Conservation (phyloP, 2,797 vertebrate genomes). For the Helostoma temminkii region DNA sequence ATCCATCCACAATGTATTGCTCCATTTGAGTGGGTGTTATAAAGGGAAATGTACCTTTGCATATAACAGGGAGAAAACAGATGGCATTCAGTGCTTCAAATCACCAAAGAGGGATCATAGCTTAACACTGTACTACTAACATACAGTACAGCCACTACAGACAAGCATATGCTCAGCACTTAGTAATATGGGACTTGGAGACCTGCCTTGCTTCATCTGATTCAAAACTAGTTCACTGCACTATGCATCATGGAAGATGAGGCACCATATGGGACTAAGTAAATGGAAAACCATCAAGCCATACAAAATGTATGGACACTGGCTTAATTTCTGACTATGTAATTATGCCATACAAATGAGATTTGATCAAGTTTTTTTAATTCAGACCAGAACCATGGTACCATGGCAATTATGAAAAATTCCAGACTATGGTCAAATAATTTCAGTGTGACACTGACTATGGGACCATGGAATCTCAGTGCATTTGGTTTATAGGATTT, state of each 20-base stretch:
- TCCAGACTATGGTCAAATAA: constrained; percentile 17
- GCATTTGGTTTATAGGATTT: constrained; percentile 23
- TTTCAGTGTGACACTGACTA: constrained; percentile 5
- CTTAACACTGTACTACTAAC: constrained; percentile 20
- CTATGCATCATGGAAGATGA: constrained; percentile 18
- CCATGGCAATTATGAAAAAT: background rate
- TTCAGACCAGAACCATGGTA: background rate
- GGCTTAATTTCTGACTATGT: background rate
- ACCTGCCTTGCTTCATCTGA: constrained; percentile 36
- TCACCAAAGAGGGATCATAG: constrained; percentile 15
- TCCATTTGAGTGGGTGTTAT: constrained; percentile 8
- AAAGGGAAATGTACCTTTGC: constrained; percentile 19
- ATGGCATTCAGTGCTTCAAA: background rate
- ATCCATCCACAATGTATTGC: background rate
- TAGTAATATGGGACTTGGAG: constrained; percentile 36
- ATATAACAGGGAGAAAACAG: background rate
- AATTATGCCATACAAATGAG: background rate
- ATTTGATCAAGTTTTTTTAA: constrained; percentile 1
- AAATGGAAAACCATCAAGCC: constrained; percentile 19
- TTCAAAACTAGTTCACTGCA: constrained; percentile 37
- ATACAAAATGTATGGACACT: background rate
- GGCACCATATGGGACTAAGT: constrained; percentile 13
- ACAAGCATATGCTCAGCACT: constrained; percentile 36
- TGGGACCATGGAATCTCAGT: constrained; percentile 17
- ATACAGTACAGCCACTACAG: constrained; percentile 8